Base-by-base conservation (phyloP, 2,888 invertebrate genomes). In the Drosophila incognita region DNA sequence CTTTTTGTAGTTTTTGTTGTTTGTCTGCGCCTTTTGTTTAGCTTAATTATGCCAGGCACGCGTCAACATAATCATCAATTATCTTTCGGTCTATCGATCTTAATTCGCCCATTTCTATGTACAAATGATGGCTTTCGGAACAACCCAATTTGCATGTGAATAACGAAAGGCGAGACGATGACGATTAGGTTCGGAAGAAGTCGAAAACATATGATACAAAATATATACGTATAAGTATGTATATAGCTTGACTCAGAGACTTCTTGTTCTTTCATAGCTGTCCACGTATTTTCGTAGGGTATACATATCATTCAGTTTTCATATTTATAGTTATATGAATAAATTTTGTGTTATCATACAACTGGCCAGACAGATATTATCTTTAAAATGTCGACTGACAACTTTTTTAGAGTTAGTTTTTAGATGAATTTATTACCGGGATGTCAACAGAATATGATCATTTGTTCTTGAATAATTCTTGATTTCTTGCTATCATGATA, bases 51-150 rank as follows among this genome's bases (percentile, higher is more conserved):
- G 82, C 83, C 73, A 77, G 77, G 69, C 85, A 89, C 80, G 90
- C 82, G 66, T 69, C 74, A 76, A 51, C 82, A 87, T 81, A 76
- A 79, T 81, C 65, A 58, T 76, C 81, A 81, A 76, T 81, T 74
- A 66, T 73, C 56, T 61, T 62, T 63, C 59, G 61, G 52, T 77
- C 52, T 49, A 76, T 69, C 57, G 76, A 58, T 69, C 36, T 69
- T 60, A 66, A 69, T 76, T 61, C 64, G 73, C 42, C 69, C 59
- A 79, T 72, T 72, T 69, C 62, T 69, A 80, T 69, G 76, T 68
- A 68, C 54, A 62, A 31, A 36, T 35, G 65, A 15, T 36, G 72
- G 57, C 53, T 38, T 38, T 31, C 6, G 40, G 38, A 21, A 24
- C 21, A 13, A 29, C 52, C 21, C 3, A 35, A 74, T 80, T 78